Evolutionary conservation across 2,888 invertebrate genomes (phyloP), one percentile per base, ranked within the genome.

Genomic region (Pristionchus arcanus): DNA sequence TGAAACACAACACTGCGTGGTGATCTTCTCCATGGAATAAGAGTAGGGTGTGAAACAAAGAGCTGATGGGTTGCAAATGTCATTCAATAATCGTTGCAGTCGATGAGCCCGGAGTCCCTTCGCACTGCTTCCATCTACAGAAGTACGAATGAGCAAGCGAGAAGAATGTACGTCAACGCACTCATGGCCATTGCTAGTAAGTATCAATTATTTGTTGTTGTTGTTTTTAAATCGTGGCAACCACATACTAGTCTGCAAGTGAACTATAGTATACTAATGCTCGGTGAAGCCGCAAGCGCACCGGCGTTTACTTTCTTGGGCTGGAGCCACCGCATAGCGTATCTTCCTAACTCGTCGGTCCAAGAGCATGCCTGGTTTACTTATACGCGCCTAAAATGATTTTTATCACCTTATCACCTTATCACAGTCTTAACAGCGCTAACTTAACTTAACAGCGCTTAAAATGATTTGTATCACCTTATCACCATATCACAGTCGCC

Each of bases 401-500:
- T n/a, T n/a, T n/a, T n/a, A n/a, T n/a, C n/a, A n/a, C 9, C 5
- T 9, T 49, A 9, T 9, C 42, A 9, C 9, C 9, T 9, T 66
- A n/a, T 13, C 25, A 7, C 66, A 15, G 28, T 66, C 66, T 66
- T 1, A 13, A 49, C 42, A 42, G 42, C 9, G 42, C 42, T 9
- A 3, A 9, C 9, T 42, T 9, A 42, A n/a, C n/a, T n/a, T n/a
- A 42, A 42, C 3, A 5, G 42, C 42, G 13, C 13, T 5, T 13
- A 49, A 49, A 49, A 49, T 49, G 42, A 42, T 42, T 42, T 21
- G 55, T n/a, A n/a, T n/a, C n/a, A n/a, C n/a, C n/a, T n/a, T n/a
- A n/a, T n/a, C n/a, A n/a, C 21, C 21, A 4, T 31, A 77, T 90
- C 92, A 89, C 91, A 96, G 97, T 98, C 0, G 98, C 98, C 0